phyloP scores from a whole-genome alignment of 1,140 invertebrate genomes.

The Pachyrhynchus sulphureomaculatus region DNA sequence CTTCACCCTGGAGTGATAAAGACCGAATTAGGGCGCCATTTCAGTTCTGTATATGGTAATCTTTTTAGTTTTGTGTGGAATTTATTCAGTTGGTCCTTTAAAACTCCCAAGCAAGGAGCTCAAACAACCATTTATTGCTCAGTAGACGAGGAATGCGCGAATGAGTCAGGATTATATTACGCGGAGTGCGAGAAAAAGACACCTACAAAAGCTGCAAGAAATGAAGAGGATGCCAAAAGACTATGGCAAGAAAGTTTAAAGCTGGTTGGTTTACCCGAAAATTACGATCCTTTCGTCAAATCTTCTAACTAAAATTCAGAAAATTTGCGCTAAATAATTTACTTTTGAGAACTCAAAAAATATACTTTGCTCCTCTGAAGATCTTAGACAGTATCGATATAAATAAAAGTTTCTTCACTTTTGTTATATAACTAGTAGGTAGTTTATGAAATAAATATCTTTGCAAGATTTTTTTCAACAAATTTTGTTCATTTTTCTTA shows the following conservation, averaged over 20 bases:
- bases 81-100: conserved; percentile 52
- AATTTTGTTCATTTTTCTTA: too few relatives aligned
- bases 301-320: too few relatives aligned
- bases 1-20: conserved; percentile 73
- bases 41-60: conserved; percentile 56
- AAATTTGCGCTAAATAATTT: too few relatives aligned
- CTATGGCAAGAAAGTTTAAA: conserved; percentile 74
- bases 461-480: too few relatives aligned
- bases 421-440: too few relatives aligned
- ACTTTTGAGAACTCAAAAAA: too few relatives aligned
- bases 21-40: conserved; percentile 73
- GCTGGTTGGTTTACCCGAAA: conserved; percentile 55
- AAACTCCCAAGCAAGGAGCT: conserved; percentile 63
- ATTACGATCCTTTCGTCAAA: conserved; percentile 44
- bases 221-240: conserved; percentile 60
- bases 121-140: conserved; percentile 82
- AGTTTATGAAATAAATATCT: too few relatives aligned
- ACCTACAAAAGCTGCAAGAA: conserved; percentile 52
- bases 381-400: too few relatives aligned
- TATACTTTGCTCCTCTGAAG: too few relatives aligned
- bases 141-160: conserved; percentile 65
- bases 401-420: too few relatives aligned
- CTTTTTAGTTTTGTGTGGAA: conserved; percentile 47
- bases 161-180: too few relatives aligned
- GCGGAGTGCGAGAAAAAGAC: conserved; percentile 59